Percentiles rank a stretch among this genome's conserved stretches.
These are phyloP conservation scores for Crotalus horridus DNA, from an alignment of 2,113 vertebrate genomes.

Conservation along the genomic window DNA sequence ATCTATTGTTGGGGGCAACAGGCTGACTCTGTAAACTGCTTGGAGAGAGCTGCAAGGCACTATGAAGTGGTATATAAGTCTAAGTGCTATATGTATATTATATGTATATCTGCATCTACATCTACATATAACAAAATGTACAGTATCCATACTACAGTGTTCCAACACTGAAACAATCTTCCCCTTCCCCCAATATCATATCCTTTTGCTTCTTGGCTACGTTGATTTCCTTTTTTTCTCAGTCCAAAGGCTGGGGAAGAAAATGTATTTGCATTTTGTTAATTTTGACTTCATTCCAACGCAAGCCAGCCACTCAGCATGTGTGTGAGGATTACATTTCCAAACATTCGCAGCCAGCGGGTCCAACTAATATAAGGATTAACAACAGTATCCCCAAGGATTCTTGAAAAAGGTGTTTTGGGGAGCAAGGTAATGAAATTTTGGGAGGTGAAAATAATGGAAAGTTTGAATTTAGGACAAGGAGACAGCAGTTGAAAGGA, in stretches of 20 bases:
- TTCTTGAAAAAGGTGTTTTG: neutral
- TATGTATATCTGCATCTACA: too few species aligned
- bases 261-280: neutral
- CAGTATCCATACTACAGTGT: too few species aligned
- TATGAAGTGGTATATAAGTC: too few species aligned
- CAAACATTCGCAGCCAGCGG: neutral
- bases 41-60: too few species aligned
- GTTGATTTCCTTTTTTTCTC: neutral
- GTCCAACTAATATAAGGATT: neutral
- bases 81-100: too few species aligned
- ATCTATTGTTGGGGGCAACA: too few species aligned
- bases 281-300: neutral
- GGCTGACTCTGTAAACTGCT: too few species aligned
- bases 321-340: neutral
- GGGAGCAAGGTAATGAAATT: neutral
- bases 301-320: neutral
- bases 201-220: neutral
- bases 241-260: neutral
- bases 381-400: neutral
- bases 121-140: too few species aligned
- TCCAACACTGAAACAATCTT: neutral
- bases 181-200: neutral
- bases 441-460: neutral
- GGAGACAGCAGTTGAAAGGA: neutral
- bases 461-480: neutral